phyloP scores from a whole-genome alignment of 2,888 invertebrate species.

The Sceliomorpha sp. region DNA sequence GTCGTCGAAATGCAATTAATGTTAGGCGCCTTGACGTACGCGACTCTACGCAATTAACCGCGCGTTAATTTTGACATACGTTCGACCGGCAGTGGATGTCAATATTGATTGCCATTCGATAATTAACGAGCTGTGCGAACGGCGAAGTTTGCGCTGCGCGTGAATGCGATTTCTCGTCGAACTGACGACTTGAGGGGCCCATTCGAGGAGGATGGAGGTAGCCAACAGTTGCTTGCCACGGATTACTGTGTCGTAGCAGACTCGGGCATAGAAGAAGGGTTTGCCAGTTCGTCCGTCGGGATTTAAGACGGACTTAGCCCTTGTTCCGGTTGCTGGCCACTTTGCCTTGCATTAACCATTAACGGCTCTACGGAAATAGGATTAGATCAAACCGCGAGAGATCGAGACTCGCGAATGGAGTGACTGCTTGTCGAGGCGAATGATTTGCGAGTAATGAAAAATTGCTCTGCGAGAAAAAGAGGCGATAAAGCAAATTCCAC shows the following conservation, averaged over 20 bases:
- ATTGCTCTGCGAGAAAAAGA: too few species aligned
- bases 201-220: slow-evolving; percentile 50
- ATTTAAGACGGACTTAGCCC: slow-evolving; percentile 80
- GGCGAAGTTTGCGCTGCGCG: slow-evolving; percentile 38
- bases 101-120: slow-evolving; percentile 66
- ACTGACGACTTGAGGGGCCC: slow-evolving; percentile 18
- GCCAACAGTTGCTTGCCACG: slow-evolving; percentile 75
- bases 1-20: too few species aligned
- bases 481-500: too few species aligned
- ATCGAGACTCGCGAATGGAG: slow-evolving; percentile 33
- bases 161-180: slow-evolving; percentile 35
- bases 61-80: too few species aligned
- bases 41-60: too few species aligned
- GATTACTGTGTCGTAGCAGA: slow-evolving; percentile 73
- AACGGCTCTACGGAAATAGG: slow-evolving; percentile 80
- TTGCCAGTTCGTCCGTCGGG: slow-evolving; percentile 67
- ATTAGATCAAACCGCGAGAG: slow-evolving; percentile 68
- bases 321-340: slow-evolving; percentile 80
- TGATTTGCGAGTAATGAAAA: slow-evolving; percentile 25
- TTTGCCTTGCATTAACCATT: slow-evolving; percentile 80
- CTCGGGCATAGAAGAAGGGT: slow-evolving; percentile 69
- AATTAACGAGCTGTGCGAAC: slow-evolving; percentile 64
- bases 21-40: too few species aligned
- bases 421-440: slow-evolving; percentile 13
- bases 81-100: slow-evolving; percentile 48